A percentile compares a stretch with the other conserved stretches of the same genome.
Conservation (phyloP, 2,797 vertebrate genomes). For the Microtus obscurus region DNA sequence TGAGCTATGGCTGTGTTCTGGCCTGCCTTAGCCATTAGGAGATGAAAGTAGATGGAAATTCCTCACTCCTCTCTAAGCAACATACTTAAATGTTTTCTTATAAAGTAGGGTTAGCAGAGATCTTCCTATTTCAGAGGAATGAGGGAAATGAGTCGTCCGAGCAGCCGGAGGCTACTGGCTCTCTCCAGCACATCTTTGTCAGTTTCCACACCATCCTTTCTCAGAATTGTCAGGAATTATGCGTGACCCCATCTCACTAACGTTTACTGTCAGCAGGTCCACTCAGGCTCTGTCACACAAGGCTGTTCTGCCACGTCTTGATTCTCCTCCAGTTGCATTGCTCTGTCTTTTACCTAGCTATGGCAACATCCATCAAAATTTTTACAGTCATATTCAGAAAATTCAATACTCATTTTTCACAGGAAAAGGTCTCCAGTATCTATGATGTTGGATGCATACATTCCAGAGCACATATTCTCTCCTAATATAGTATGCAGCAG, state of each 20-base stretch:
- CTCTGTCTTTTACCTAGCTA: background rate
- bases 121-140: conserved; percentile 18
- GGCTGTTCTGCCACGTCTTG: background rate
- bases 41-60: conserved; percentile 71
- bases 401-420: background rate
- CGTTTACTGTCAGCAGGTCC: background rate
- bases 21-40: conserved; percentile 39
- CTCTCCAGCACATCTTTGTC: background rate
- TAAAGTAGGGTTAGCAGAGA: background rate
- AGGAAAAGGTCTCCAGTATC: background rate
- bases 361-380: background rate
- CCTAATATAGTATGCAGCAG: background rate
- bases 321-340: background rate
- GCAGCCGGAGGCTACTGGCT: background rate
- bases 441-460: background rate
- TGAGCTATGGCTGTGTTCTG: conserved; percentile 47
- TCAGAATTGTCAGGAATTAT: background rate
- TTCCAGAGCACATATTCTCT: background rate
- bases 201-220: background rate
- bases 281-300: background rate
- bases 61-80: conserved; percentile 61
- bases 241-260: background rate
- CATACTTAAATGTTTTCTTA: conserved; percentile 31
- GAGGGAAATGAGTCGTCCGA: background rate
- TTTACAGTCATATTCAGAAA: background rate